Base-by-base conservation (phyloP, 2,888 invertebrate genomes). In the Patella pellucida region DNA sequence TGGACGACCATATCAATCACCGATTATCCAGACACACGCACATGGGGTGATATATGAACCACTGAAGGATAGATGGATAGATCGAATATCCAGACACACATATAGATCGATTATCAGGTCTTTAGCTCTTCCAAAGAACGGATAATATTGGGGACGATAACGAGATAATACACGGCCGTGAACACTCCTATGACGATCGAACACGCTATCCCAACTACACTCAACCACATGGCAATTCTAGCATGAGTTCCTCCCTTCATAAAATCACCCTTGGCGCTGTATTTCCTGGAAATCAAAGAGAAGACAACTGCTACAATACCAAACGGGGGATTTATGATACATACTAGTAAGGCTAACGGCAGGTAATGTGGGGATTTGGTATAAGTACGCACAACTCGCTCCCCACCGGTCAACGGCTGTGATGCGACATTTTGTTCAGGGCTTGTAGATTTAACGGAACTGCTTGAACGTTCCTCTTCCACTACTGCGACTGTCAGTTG, bases 121-220 rank as follows among this genome's bases (percentile, higher is more conserved):
- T 62, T 52, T 9, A 72, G 72, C 5, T 72, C 72, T 41, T 62
- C 72, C 19, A 56, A 50, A 56, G 56, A 72, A 2, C 62, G 50
- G 67, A 81, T 81, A 27, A 81, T 81, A 67, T 81, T 81, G 1
- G 81, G 81, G 4, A 76, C 78, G 23, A 81, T 79, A 23, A 81
- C 79, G 41, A 77, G 70, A n/a, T 78, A 52, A 69, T 81, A 81
- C 16, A 81, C 77, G n/a, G 78, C 72, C 67, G 77, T 68, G 68
- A 81, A 79, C 11, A 81, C 75, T 41, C 77, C 76, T 14, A 79
- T 56, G 41, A 79, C 79, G 14, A 81, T 31, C 14, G 79, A 78
- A 7, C 72, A 56, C 9, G 78, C 78, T 31, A 81, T 76, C 31
- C 78, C 81, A 31, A 81, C 71, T 23, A 81, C 67, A 41, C 79